Evolutionary conservation across 2,888 invertebrate species (phyloP).

Genomic region (Trichopria drosophilae): DNA sequence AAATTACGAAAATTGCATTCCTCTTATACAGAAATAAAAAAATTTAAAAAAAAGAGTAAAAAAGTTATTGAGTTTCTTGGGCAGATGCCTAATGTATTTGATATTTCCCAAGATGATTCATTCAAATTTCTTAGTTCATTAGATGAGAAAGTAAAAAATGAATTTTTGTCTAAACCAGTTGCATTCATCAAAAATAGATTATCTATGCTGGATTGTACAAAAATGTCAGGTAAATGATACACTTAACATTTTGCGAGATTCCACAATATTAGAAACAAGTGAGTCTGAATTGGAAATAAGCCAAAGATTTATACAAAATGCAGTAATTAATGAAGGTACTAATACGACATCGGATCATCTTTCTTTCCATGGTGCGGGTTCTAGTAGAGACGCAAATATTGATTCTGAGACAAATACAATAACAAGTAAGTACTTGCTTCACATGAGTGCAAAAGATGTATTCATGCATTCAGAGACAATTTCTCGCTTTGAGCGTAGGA

Average conservation of each 20-base stretch:
- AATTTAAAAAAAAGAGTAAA: background rate
- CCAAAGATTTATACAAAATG: conserved; percentile 9
- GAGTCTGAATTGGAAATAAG: conserved; percentile 2
- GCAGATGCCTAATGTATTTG: conserved; percentile 5
- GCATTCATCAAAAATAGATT: background rate
- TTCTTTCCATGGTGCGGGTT: too few species aligned
- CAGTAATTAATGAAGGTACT: conserved; percentile 1
- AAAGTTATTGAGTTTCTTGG: conserved; percentile 4
- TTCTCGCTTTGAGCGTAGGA: too few species aligned
- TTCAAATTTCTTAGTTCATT: background rate
- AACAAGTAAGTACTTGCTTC: too few species aligned
- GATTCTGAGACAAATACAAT: conserved; percentile 1
- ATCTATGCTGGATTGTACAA: background rate
- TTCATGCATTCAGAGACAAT: too few species aligned
- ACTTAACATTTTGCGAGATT: too few species aligned
- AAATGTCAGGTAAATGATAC: too few species aligned
- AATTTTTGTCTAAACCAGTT: background rate
- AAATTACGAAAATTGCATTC: conserved; percentile 3
- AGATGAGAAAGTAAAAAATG: background rate
- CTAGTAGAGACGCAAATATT: conserved; percentile 7
- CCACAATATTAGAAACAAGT: too few species aligned
- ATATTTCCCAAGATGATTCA: background rate
- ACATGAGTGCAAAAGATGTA: too few species aligned
- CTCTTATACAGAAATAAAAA: background rate
- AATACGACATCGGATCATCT: too few species aligned